These are phyloP conservation scores for Gadopsis bispinosus DNA, from an alignment of 2,797 vertebrate genomes.

Conservation along the genomic window DNA sequence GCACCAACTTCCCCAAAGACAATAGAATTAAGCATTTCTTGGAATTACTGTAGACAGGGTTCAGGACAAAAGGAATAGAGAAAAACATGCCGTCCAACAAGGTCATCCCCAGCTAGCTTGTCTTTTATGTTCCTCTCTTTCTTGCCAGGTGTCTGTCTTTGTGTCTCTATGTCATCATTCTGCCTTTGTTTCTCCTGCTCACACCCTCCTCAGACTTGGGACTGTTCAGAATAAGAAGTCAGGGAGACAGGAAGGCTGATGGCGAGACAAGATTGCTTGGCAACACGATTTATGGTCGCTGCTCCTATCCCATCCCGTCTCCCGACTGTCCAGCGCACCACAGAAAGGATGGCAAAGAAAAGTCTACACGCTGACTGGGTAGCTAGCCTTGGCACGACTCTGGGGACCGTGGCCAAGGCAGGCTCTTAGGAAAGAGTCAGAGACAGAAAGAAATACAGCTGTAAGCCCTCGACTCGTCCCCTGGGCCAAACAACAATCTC, in stretches of 20 bases:
- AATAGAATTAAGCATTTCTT: slow-evolving; percentile 8
- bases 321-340: slow-evolving; percentile 15
- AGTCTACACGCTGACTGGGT: slow-evolving; percentile 53
- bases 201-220: slow-evolving; percentile 20
- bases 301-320: slow-evolving; percentile 42
- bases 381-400: slow-evolving; percentile 60
- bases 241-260: slow-evolving; percentile 15
- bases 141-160: slow-evolving; percentile 3
- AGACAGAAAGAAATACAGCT: slow-evolving; percentile 50
- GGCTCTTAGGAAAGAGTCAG: slow-evolving; percentile 33
- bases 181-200: slow-evolving; percentile 22
- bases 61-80: background rate
- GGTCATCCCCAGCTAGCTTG: background rate
- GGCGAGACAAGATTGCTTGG: slow-evolving; percentile 18
- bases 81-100: slow-evolving; percentile 13
- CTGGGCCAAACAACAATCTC: slow-evolving; percentile 50
- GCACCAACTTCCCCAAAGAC: slow-evolving; percentile 14
- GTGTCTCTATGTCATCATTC: background rate
- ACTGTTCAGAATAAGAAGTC: slow-evolving; percentile 53
- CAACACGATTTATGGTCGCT: slow-evolving; percentile 51
- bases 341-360: slow-evolving; percentile 45
- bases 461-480: slow-evolving; percentile 52
- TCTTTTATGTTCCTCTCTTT: background rate
- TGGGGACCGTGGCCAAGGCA: slow-evolving; percentile 40
- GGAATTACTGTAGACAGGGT: background rate